phyloP scores from a whole-genome alignment of 2,797 vertebrate genomes.

The Alectoris magna region DNA sequence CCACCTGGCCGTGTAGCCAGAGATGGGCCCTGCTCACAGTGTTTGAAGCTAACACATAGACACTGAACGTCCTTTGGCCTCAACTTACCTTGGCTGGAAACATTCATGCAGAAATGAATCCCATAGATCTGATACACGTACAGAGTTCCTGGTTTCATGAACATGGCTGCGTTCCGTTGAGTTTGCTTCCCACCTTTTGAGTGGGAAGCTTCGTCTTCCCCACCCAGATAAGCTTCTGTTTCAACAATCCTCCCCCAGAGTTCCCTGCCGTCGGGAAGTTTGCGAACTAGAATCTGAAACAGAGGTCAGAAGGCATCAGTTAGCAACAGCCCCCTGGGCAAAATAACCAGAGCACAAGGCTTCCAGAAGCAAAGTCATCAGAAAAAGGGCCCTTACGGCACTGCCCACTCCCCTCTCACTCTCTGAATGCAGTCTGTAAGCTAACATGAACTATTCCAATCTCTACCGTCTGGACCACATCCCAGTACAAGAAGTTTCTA shows the following conservation, averaged over 20 bases:
- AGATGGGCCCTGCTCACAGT: not conserved
- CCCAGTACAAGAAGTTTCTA: not conserved
- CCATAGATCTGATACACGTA: conserved; percentile 97
- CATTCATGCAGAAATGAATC: conserved; percentile 93
- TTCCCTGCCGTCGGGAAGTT: conserved; percentile 85
- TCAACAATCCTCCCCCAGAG: conserved; percentile 92
- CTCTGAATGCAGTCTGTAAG: not conserved
- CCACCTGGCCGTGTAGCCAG: not conserved
- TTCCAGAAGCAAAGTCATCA: not conserved
- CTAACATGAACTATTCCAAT: not conserved
- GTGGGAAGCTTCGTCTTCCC: conserved; percentile 94
- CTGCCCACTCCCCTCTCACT: not conserved
- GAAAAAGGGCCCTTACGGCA: not conserved
- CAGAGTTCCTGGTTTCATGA: conserved; percentile 94
- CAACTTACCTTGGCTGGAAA: conserved; percentile 92
- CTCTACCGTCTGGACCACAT: not conserved
- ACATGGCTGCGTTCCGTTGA: conserved; percentile 91
- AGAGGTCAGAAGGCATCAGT: conserved; percentile 29
- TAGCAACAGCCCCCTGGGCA: not conserved
- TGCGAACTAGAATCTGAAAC: conserved; percentile 88
- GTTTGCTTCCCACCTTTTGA: conserved; percentile 93
- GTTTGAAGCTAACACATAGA: accelerated
- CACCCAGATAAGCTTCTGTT: conserved; percentile 94
- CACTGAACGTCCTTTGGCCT: not conserved
- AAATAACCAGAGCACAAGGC: not conserved